Evolutionary conservation across 2,797 vertebrate genomes (phyloP).

Genomic region (Takifugu rubripes): DNA sequence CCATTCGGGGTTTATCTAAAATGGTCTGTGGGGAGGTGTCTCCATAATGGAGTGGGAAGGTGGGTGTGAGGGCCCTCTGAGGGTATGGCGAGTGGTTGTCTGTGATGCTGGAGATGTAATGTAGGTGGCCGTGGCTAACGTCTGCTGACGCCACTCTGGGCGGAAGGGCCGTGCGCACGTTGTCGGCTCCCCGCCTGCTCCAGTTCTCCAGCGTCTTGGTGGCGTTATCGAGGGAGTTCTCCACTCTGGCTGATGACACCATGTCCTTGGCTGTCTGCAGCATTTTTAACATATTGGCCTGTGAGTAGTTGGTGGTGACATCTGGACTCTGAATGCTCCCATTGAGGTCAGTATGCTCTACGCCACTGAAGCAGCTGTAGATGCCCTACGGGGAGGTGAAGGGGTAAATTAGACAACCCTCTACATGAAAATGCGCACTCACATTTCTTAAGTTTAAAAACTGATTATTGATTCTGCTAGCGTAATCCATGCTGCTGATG

Average conservation of each 20-base stretch:
- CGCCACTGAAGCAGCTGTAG: conserved; percentile 95
- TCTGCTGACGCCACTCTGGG: conserved; percentile 61
- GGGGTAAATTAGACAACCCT: neutral
- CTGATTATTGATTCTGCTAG: conserved; percentile 11
- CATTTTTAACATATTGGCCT: conserved; percentile 95
- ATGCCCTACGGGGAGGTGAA: conserved; percentile 80
- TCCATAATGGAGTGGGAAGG: conserved; percentile 65
- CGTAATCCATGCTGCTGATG: conserved; percentile 17
- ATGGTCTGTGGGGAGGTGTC: conserved; percentile 60
- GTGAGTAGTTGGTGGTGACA: conserved; percentile 85
- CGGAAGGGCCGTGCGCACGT: conserved; percentile 62
- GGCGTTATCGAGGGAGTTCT: conserved; percentile 89
- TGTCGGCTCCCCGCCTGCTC: conserved; percentile 79
- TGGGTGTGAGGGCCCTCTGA: conserved; percentile 66
- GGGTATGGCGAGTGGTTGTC: conserved; percentile 73
- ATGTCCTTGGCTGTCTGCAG: conserved; percentile 93
- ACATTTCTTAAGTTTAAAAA: neutral
- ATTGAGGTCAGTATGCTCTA: conserved; percentile 79
- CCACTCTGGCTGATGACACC: conserved; percentile 87
- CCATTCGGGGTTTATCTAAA: conserved; percentile 66
- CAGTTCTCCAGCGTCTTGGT: conserved; percentile 91
- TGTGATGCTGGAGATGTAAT: conserved; percentile 74
- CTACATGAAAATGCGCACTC: conserved; percentile 6
- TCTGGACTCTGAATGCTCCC: conserved; percentile 81
- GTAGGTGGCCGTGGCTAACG: conserved; percentile 60